phyloP scores from a whole-genome alignment of 2,888 invertebrate species.

The Digitonthophagus gazella region DNA sequence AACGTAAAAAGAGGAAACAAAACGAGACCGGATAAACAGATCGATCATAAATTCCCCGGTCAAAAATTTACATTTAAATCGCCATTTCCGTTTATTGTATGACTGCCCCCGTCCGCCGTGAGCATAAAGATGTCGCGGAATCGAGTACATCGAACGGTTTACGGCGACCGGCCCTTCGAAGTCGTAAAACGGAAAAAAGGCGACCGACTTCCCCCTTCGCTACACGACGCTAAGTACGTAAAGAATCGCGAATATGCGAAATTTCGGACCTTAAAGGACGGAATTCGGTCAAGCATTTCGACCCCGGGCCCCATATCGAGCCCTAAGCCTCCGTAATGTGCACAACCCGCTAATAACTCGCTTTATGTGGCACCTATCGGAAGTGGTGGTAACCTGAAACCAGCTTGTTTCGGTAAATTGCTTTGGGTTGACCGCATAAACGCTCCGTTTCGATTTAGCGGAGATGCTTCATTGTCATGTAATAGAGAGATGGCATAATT shows the following conservation, averaged over 20 bases:
- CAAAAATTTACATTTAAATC: slow-evolving; percentile 11
- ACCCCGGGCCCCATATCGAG: background rate
- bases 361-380: background rate
- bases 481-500: too few species aligned
- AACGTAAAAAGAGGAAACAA: slow-evolving; percentile 5
- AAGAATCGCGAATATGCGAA: background rate
- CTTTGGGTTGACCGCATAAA: background rate
- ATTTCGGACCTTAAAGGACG: background rate
- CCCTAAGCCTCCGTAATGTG: background rate
- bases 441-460: background rate
- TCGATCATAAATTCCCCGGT: slow-evolving; percentile 11
- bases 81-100: slow-evolving; percentile 13
- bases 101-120: background rate
- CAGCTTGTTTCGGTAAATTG: background rate
- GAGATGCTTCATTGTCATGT: background rate
- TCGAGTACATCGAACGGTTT: slow-evolving; percentile 9
- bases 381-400: background rate
- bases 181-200: slow-evolving; percentile 2
- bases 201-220: background rate
- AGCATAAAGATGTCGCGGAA: background rate
- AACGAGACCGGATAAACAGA: slow-evolving; percentile 6
- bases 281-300: background rate
- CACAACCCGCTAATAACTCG: background rate
- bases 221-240: background rate
- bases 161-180: background rate